These are phyloP conservation scores for Chloroceryle aenea DNA, from an alignment of 2,113 vertebrate species.

Conservation along the genomic window DNA sequence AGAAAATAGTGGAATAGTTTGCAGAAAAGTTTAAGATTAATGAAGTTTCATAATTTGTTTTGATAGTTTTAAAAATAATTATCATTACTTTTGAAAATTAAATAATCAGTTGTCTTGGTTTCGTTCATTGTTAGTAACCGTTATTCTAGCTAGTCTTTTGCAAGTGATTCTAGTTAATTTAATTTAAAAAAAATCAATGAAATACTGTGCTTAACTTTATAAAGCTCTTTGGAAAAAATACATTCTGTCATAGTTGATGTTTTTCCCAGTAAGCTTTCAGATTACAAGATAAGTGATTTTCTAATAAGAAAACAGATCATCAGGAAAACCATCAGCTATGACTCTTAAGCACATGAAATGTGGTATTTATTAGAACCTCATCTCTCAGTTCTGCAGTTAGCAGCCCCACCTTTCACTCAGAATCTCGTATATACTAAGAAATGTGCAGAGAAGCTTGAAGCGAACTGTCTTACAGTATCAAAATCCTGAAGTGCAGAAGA, in stretches of 20 bases:
- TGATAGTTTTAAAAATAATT: background rate
- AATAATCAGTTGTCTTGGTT: background rate
- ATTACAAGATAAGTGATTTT: background rate
- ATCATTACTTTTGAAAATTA: background rate
- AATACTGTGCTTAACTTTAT: background rate
- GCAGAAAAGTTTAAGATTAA: background rate
- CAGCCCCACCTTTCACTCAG: background rate
- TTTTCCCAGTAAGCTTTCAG: background rate
- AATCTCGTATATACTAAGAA: background rate
- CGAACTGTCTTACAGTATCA: background rate
- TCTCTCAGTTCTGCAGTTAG: background rate
- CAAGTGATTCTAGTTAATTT: background rate
- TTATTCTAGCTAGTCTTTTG: background rate
- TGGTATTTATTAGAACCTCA: background rate
- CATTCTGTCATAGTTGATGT: background rate
- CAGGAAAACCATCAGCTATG: background rate
- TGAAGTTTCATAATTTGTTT: background rate
- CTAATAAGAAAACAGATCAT: background rate
- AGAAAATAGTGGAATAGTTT: background rate
- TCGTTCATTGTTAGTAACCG: background rate
- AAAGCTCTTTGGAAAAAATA: background rate
- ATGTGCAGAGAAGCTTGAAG: background rate
- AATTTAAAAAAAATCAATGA: background rate
- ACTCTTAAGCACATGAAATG: background rate
- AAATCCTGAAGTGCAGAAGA: background rate